These are phyloP conservation scores for Julus scanicus DNA, from an alignment of 2,888 invertebrate species.

Conservation along the genomic window DNA sequence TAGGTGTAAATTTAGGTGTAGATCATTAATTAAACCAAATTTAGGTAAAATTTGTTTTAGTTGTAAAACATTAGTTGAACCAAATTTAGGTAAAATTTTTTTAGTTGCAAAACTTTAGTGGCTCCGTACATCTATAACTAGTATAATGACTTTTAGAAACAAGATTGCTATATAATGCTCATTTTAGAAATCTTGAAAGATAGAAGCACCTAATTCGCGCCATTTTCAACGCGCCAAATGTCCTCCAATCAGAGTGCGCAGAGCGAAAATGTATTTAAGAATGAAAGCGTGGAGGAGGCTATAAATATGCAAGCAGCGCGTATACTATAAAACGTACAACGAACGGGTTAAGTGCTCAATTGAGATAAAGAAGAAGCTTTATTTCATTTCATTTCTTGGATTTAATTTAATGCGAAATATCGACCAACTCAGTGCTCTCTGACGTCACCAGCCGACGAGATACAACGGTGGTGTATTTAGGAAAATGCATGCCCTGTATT, in stretches of 20 bases:
- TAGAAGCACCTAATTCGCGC: not conserved
- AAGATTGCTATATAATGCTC: no score
- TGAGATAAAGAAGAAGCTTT: conserved; percentile 22
- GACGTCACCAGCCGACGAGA: not conserved
- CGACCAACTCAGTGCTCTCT: not conserved
- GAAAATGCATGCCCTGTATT: no score
- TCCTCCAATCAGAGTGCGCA: not conserved
- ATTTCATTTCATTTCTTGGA: conserved; percentile 9
- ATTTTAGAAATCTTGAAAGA: not conserved
- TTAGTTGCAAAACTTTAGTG: no score
- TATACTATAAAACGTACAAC: conserved; percentile 28
- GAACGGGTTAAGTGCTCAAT: conserved; percentile 14
- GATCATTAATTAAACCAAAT: no score
- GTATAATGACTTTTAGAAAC: no score
- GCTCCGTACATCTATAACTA: no score
- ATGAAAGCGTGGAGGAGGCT: conserved; percentile 27
- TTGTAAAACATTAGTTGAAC: no score
- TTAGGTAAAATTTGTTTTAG: no score
- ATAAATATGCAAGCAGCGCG: conserved; percentile 22
- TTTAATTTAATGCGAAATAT: conserved; percentile 13
- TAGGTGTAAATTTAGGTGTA: no score
- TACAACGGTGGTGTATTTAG: no score
- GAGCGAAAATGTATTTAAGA: not conserved
- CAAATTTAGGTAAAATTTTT: no score
- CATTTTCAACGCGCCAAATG: conserved; percentile 2